Base-by-base conservation (phyloP, 2,888 invertebrate species). In the Glomeris marginata region DNA sequence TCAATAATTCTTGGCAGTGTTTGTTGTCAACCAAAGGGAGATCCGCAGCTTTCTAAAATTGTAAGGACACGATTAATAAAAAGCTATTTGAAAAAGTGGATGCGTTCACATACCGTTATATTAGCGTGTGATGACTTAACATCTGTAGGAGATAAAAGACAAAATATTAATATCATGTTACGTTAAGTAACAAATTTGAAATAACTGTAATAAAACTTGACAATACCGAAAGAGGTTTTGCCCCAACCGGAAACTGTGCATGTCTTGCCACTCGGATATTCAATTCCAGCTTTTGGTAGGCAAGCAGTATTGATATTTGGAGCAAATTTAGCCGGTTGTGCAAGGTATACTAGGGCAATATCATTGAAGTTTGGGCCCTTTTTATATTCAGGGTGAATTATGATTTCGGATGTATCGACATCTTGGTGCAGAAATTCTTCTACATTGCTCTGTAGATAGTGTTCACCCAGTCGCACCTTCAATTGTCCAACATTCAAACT, bases 1-100 rank as follows among this genome's bases (percentile, higher is more conserved):
- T 78, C 61, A 91, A 69, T 62, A 85, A 84, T 44, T 80, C 74
- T 64, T 91, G 84, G 64, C 91, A 91, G 56, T 83, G 78, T 3
- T 75, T 76, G 56, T 85, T 81, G 44, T 77, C 75, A 2, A 88
- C 72, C 16, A 91, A 75, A 0, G 90, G 90, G 1, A 91, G 83
- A 64, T 91, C 88, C 13, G 90, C 90, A 70, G 90, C 88, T 66
- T 51, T 51, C 34, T 28, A 8, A 28, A 28, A 28, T 28, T 28
- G 28, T 5, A 49, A 22, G 11, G 43, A 16, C 13, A 28, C 4
- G 8, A 8, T 28, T 28, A 28, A 8, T 8, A 28, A 8, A 28
- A 8, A 8, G 3, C 8, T 28, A 28, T 5, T 28, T 5, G 8
- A 3, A 28, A 8, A 8, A 28, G 8, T 5, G 28, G 28, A 28